Evolutionary conservation across 2,888 invertebrate genomes (phyloP).

Genomic region (Rutpela maculata): DNA sequence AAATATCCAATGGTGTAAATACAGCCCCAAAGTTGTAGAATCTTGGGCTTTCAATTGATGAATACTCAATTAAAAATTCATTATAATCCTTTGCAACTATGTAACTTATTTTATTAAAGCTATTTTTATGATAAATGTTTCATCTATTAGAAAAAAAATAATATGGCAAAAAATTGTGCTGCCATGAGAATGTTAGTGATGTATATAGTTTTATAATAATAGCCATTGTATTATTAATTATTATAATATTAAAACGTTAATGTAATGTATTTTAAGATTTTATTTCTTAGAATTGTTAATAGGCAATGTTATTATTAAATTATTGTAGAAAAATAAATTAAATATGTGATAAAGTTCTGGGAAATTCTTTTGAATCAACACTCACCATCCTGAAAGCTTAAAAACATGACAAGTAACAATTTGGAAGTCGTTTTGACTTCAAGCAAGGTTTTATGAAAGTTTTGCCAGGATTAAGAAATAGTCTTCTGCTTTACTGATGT

Average conservation of each 20-base stretch:
- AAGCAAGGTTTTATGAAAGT: too few species aligned
- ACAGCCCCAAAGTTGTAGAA: constrained; percentile 43
- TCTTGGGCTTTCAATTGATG: constrained; percentile 51
- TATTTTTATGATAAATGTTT: constrained; percentile 64
- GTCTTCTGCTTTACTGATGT: too few species aligned
- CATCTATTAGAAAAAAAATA: constrained; percentile 56
- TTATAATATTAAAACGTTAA: constrained; percentile 62
- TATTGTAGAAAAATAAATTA: constrained; percentile 66
- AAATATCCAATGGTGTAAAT: constrained; percentile 49
- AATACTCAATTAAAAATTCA: constrained; percentile 57
- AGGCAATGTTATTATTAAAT: constrained; percentile 68
- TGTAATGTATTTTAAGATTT: constrained; percentile 63
- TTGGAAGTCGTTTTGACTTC: too few species aligned
- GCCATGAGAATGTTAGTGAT: constrained; percentile 64
- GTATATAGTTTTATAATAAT: constrained; percentile 71
- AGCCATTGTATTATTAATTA: constrained; percentile 65
- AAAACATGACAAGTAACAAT: too few species aligned
- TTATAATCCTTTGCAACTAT: constrained; percentile 54
- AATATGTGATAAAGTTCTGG: constrained; percentile 57
- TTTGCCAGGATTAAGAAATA: too few species aligned
- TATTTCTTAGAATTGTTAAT: constrained; percentile 69
- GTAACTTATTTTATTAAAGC: constrained; percentile 62
- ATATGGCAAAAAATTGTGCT: constrained; percentile 56
- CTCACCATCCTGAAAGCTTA: too few species aligned
- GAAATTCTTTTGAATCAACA: not conserved